A percentile compares a stretch with the other conserved stretches of the same genome.
Conservation (phyloP, 2,888 invertebrate species). For the Pollenia griseotomentosa region DNA sequence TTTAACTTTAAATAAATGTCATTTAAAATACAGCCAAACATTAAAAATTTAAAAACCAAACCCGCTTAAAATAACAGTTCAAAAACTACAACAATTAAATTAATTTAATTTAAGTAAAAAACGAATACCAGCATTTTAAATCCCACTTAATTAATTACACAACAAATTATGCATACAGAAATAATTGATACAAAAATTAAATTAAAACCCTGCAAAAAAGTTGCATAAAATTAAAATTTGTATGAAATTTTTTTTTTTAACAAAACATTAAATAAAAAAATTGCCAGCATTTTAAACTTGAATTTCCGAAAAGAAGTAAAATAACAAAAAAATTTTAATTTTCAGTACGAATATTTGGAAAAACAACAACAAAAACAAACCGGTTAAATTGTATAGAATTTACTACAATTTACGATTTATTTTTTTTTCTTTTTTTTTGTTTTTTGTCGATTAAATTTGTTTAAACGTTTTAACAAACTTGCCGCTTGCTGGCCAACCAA, state of each 20-base stretch:
- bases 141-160: conserved; percentile 35
- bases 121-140: conserved; percentile 30
- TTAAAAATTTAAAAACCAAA: conserved; percentile 36
- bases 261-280: background rate
- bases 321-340: background rate
- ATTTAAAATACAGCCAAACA: background rate
- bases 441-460: background rate
- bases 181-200: conserved; percentile 28
- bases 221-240: conserved; percentile 15
- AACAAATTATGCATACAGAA: conserved; percentile 10
- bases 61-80: conserved; percentile 24
- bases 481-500: background rate
- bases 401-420: background rate
- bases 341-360: background rate
- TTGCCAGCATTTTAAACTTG: background rate
- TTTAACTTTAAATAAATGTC: conserved; percentile 22
- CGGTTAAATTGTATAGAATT: conserved; percentile 40
- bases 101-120: conserved; percentile 30
- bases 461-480: background rate
- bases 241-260: no score
- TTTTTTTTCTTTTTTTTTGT: background rate
- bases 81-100: conserved; percentile 12
- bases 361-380: background rate
- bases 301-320: background rate
- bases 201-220: background rate